Evolutionary conservation across 30 jellyfish, hydroid and myxozoan species (phyloP).

Genomic region (Turritopsis dohrnii): DNA sequence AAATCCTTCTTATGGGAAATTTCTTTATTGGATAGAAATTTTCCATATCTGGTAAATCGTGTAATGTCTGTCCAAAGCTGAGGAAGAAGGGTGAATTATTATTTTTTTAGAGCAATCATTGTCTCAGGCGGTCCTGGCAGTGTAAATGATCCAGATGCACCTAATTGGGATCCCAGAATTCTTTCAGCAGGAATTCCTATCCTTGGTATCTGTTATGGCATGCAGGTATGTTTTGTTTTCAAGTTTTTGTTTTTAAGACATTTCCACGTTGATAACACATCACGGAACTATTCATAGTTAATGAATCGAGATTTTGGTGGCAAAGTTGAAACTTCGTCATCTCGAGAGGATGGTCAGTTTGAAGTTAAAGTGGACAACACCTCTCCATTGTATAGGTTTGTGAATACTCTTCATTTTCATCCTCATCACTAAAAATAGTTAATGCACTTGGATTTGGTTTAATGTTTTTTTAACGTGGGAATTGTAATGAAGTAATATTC

Average conservation of each 20-base stretch:
- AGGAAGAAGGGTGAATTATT: too few relatives aligned
- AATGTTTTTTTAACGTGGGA: too few relatives aligned
- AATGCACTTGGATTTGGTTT: too few relatives aligned
- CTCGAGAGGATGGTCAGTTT: slow-evolving; percentile 89
- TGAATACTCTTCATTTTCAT: neutral
- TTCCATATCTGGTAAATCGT: too few relatives aligned
- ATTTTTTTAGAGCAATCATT: slow-evolving; percentile 57
- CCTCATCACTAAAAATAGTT: too few relatives aligned
- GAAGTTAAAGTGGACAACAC: slow-evolving; percentile 32
- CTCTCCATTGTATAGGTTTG: slow-evolving; percentile 52
- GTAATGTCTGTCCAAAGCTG: too few relatives aligned
- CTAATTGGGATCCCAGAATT: slow-evolving; percentile 66
- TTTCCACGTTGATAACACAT: neutral
- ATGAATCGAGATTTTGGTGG: slow-evolving; percentile 67
- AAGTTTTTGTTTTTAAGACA: neutral
- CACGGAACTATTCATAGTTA: slow-evolving; percentile 30
- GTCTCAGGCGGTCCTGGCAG: slow-evolving; percentile 98
- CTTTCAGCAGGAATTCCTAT: slow-evolving; percentile 67
- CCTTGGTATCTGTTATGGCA: slow-evolving; percentile 95
- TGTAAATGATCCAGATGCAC: slow-evolving; percentile 66
- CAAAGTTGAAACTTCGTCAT: slow-evolving; percentile 38
- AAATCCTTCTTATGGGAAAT: too few relatives aligned
- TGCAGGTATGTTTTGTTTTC: slow-evolving; percentile 79
- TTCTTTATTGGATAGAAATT: too few relatives aligned
- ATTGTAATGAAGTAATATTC: too few relatives aligned